A percentile compares a stretch with the other conserved stretches of the same genome.
These are phyloP conservation scores for Orchestia grillus DNA, from an alignment of 1,140 invertebrate species.

Conservation along the genomic window DNA sequence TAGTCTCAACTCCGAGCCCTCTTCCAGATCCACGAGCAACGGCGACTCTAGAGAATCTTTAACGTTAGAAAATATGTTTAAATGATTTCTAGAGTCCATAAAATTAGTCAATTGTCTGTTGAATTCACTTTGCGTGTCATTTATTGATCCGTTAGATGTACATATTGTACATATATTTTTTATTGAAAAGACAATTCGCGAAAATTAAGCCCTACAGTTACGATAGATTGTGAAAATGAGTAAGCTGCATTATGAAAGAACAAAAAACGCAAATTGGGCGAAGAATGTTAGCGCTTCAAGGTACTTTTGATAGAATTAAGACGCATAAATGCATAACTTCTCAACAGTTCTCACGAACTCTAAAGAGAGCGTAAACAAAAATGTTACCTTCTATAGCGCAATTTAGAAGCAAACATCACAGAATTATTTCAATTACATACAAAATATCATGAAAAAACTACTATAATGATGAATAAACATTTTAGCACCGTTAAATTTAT, in stretches of 20 bases:
- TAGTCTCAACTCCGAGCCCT: slow-evolving; percentile 25
- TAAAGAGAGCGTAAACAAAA: not conserved
- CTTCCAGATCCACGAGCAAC: slow-evolving; percentile 8
- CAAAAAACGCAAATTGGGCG: too few species aligned
- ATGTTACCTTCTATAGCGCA: not conserved
- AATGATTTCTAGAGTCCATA: not conserved
- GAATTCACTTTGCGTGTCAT: not conserved
- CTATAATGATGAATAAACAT: not conserved
- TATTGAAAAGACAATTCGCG: not conserved
- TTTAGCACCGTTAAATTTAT: not conserved
- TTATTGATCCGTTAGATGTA: not conserved
- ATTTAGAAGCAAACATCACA: not conserved
- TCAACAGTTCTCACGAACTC: not conserved
- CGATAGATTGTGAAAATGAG: not conserved
- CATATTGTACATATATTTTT: not conserved
- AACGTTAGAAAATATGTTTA: slow-evolving; percentile 14
- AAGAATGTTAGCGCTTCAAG: too few species aligned
- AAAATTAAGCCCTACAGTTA: not conserved
- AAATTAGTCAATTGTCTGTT: not conserved
- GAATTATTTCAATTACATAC: not conserved
- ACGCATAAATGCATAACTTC: not conserved
- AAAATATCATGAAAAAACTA: not conserved
- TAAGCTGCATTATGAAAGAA: too few species aligned
- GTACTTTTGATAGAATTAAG: not conserved
- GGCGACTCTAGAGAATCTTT: slow-evolving; percentile 43